Evolutionary conservation across 2,888 invertebrate species (phyloP), one percentile per base, ranked within the genome.

Genomic region (Caenorhabditis sp.): DNA sequence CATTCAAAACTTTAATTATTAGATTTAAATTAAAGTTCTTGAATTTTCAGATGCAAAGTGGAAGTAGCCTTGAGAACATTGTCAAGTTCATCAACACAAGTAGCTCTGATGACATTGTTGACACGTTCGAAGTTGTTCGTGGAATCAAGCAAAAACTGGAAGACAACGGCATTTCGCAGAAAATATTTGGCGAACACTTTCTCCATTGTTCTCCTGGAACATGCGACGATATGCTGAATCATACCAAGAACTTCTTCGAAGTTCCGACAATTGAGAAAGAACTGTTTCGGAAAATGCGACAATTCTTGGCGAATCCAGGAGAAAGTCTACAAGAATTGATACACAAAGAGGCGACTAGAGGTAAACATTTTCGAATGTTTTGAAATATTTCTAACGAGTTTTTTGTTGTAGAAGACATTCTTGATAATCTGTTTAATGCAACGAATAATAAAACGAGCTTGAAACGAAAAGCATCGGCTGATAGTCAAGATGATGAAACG

Each of bases 211-310:
- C 95, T 0, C 97, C 97, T 89, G 77, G 89, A 43, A 88, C 97
- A 1, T 97, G 97, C 14, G 96, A 95, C 86, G 99, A 99, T 89
- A 90, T 99, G 75, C 91, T 99, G 8, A 95, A 96, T 73, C 97
- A 97, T 97, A 95, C 95, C 88, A 95, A 97, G 95, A 91, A 97
- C 64, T 96, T 95, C 88, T 95, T 96, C 88, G 97, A 97, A 17
- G 55, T 66, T 8, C 75, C 58, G 21, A 50, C 65, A 2, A 49
- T 24, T n/a, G 71, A 69, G 21, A 68, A 65, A 58, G 64, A 69
- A 14, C 69, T 78, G 14, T 80, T 76, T 37, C 62, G 58, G 21
- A 68, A 64, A 50, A 80, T 80, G 76, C 66, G 37, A 12, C 19
- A 31, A 4, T 80, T 78, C 63, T 55, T 79, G 53, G 60, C 31